A percentile compares a stretch with the other conserved stretches of the same genome.
Evolutionary conservation across 2,797 vertebrate species (phyloP).

Genomic region (Onychomys arenicola): DNA sequence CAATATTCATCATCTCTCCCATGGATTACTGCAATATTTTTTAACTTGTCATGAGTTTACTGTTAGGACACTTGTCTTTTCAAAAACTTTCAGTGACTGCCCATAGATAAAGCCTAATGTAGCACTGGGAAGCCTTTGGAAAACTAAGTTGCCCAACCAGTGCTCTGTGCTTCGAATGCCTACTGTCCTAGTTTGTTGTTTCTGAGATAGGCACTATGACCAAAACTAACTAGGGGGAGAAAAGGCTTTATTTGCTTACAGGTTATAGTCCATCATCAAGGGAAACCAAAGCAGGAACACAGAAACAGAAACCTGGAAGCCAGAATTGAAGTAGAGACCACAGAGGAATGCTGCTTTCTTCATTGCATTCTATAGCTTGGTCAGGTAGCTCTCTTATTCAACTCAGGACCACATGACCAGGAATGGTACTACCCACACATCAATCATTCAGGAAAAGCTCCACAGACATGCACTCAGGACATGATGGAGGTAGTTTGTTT

Average conservation of each 20-base stretch:
- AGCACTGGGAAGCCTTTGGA: neutral
- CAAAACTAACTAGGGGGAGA: neutral
- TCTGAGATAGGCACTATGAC: neutral
- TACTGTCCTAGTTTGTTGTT: neutral
- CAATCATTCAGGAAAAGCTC: neutral
- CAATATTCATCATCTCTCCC: neutral
- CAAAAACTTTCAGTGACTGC: constrained; percentile 23
- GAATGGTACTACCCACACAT: neutral
- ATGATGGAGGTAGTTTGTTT: neutral
- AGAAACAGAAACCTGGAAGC: neutral
- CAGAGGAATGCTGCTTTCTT: neutral
- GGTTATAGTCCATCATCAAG: neutral
- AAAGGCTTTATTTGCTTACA: neutral
- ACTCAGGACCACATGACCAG: neutral
- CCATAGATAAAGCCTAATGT: neutral
- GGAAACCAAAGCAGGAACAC: neutral
- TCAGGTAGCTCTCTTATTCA: neutral
- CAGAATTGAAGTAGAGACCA: neutral
- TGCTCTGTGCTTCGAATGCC: neutral
- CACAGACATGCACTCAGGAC: neutral
- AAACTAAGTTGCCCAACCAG: neutral
- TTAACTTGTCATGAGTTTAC: neutral
- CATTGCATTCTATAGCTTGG: neutral
- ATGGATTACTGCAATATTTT: neutral
- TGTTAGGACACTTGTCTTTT: neutral